Percentiles rank a stretch among this genome's conserved stretches.
phyloP scores from a whole-genome alignment of 2,888 invertebrate genomes.

The Tridacna gigas region DNA sequence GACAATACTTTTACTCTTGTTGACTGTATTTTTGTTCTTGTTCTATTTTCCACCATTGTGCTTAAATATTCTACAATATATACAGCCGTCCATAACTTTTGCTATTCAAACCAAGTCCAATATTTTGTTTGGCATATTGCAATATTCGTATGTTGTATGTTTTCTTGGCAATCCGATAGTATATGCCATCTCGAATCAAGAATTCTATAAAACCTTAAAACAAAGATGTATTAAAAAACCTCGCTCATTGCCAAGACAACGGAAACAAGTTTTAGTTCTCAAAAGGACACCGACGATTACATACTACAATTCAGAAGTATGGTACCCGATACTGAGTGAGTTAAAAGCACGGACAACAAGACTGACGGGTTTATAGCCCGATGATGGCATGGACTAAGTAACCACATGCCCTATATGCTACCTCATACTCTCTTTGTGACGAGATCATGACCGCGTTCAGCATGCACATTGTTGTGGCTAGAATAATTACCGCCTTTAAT shows the following conservation, averaged over 20 bases:
- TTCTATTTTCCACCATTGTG: conserved; percentile 36
- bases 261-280: not conserved
- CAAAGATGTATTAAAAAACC: conserved; percentile 8
- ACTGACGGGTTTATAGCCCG: not conserved
- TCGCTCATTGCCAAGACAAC: not conserved
- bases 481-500: no score
- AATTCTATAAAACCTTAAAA: conserved; percentile 33
- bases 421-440: no score
- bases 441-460: no score
- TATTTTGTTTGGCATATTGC: conserved; percentile 1
- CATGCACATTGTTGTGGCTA: no score
- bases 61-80: conserved; percentile 27
- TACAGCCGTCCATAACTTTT: not conserved
- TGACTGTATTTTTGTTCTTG: conserved; percentile 26
- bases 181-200: conserved; percentile 46
- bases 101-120: not conserved
- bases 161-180: conserved; percentile 47
- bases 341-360: not conserved
- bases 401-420: no score
- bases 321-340: not conserved
- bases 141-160: conserved; percentile 39
- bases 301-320: conserved; percentile 10
- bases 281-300: not conserved
- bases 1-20: conserved; percentile 29
- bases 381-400: no score